phyloP scores from a whole-genome alignment of 2,113 vertebrate genomes.

The Eublepharis macularius region DNA sequence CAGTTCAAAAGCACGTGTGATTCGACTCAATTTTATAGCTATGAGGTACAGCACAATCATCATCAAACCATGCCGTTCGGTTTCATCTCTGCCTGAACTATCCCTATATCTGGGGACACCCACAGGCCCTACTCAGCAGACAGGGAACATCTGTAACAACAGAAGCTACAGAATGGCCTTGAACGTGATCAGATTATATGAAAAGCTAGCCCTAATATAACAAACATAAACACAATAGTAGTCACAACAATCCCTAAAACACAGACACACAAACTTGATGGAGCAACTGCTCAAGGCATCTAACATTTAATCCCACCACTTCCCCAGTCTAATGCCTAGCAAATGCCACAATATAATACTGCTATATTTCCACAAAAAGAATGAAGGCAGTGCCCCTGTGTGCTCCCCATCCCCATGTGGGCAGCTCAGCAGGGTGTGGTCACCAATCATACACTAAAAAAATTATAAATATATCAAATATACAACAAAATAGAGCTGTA shows the following conservation, averaged over 20 bases:
- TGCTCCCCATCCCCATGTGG: not conserved
- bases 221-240: slow-evolving; percentile 23
- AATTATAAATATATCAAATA: slow-evolving; percentile 85
- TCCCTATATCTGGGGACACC: not conserved
- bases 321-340: slow-evolving; percentile 42
- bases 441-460: slow-evolving; percentile 65
- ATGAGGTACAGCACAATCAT: not conserved
- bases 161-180: slow-evolving; percentile 10
- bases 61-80: not conserved
- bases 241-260: slow-evolving; percentile 35
- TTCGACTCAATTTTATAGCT: slow-evolving; percentile 52
- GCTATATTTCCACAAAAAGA: slow-evolving; percentile 40
- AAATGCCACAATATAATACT: slow-evolving; percentile 47
- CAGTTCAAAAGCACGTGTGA: slow-evolving; percentile 46
- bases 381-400: slow-evolving; percentile 34
- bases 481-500: slow-evolving; percentile 83
- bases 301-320: slow-evolving; percentile 18
- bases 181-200: slow-evolving; percentile 11
- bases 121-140: not conserved
- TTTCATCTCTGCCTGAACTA: not conserved
- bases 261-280: slow-evolving; percentile 17
- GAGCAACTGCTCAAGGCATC: slow-evolving; percentile 38
- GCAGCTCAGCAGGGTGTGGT: not conserved
- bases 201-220: slow-evolving; percentile 18
- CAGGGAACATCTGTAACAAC: not conserved